These are phyloP conservation scores for Hyposoter didymator DNA, from an alignment of 2,888 invertebrate species.

Conservation along the genomic window DNA sequence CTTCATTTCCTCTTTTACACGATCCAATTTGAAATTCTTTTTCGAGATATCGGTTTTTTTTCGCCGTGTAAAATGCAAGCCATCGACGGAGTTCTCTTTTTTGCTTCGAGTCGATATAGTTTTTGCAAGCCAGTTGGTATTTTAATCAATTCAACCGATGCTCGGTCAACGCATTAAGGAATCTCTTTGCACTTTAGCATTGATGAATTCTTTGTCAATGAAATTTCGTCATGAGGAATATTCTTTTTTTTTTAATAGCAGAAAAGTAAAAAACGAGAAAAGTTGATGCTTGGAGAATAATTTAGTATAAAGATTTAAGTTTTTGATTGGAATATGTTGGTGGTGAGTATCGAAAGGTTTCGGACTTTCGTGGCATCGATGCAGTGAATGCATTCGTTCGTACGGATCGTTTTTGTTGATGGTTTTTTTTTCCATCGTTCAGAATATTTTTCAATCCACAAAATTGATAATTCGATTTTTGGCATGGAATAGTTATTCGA, in stretches of 20 bases:
- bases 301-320: too few species aligned
- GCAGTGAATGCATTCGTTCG: neutral
- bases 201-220: neutral
- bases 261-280: too few species aligned
- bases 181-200: neutral
- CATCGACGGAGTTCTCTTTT: neutral
- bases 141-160: neutral
- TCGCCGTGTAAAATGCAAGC: neutral
- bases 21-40: constrained; percentile 6
- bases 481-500: neutral
- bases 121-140: neutral
- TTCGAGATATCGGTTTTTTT: constrained; percentile 35
- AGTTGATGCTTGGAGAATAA: too few species aligned
- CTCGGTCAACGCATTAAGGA: neutral
- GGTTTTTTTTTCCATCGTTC: neutral
- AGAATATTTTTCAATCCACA: neutral
- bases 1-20: constrained; percentile 8
- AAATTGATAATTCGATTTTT: constrained; percentile 1
- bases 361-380: too few species aligned
- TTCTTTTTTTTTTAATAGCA: too few species aligned
- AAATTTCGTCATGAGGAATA: neutral
- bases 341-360: too few species aligned
- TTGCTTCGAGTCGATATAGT: neutral
- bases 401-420: neutral
- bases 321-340: too few species aligned